Percentiles rank a stretch among this genome's conserved stretches.
These are phyloP conservation scores for Arrhamphus sclerolepis DNA, from an alignment of 2,797 vertebrate species.

Conservation along the genomic window DNA sequence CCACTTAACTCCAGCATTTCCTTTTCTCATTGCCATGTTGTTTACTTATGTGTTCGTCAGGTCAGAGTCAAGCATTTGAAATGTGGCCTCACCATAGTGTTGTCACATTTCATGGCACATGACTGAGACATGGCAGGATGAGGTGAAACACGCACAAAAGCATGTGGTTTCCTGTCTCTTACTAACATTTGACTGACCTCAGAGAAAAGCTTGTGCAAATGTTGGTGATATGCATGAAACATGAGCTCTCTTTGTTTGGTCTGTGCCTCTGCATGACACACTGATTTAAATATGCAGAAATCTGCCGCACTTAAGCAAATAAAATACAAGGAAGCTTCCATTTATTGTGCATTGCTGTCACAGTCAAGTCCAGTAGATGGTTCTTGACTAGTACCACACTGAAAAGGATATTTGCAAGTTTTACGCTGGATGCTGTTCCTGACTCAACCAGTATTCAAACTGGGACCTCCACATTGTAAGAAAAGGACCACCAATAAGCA, in stretches of 20 bases:
- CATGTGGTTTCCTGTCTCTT: background rate
- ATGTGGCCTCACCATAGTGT: constrained; percentile 32
- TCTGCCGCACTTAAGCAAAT: constrained; percentile 2
- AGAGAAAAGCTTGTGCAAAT: constrained; percentile 45
- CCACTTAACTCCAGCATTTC: background rate
- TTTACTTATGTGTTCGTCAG: constrained; percentile 26
- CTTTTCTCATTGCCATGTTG: constrained; percentile 2
- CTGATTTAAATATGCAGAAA: constrained; percentile 35
- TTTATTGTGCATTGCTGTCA: no score
- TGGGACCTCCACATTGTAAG: no score
- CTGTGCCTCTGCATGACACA: constrained; percentile 10
- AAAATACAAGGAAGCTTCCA: background rate
- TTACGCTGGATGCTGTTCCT: no score
- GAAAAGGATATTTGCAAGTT: no score
- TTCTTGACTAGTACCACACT: no score
- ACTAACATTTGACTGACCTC: constrained; percentile 39
- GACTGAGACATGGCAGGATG: constrained; percentile 46
- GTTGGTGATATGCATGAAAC: constrained; percentile 14
- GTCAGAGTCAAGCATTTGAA: constrained; percentile 16
- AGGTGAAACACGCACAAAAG: constrained; percentile 2
- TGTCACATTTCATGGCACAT: constrained; percentile 9
- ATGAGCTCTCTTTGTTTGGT: constrained; percentile 40
- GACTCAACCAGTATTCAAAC: no score
- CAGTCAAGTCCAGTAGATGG: no score
- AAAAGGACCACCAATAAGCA: no score